Conservation (phyloP, 2,113 vertebrate species). For the Megaleporinus macrocephalus region DNA sequence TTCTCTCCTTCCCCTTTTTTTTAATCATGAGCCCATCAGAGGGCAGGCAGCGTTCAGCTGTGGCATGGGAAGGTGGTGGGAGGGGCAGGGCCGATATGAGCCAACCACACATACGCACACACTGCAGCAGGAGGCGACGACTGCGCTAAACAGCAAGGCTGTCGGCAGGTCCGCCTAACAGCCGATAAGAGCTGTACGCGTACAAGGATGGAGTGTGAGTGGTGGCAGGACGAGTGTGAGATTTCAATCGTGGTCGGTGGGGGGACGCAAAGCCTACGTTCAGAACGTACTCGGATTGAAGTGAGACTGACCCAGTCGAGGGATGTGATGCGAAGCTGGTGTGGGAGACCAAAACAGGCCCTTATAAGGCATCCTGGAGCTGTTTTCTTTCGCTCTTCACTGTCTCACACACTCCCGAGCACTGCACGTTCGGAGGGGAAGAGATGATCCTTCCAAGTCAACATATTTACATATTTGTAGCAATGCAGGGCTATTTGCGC, state of each 20-base stretch:
- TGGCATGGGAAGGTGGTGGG: conserved; percentile 63
- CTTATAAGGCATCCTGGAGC: conserved; percentile 81
- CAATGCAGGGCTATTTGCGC: conserved; percentile 70
- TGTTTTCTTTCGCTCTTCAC: conserved; percentile 75
- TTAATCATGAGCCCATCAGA: conserved; percentile 75
- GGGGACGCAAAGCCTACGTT: conserved; percentile 16
- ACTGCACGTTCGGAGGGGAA: conserved; percentile 68
- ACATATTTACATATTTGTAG: conserved; percentile 85
- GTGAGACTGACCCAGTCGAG: conserved; percentile 71
- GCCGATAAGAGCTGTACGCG: conserved; percentile 29
- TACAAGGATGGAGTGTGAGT: conserved; percentile 3
- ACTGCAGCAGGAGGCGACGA: conserved; percentile 61
- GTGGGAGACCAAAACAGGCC: conserved; percentile 78
- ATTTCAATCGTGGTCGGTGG: conserved; percentile 1
- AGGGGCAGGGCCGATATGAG: conserved; percentile 71
- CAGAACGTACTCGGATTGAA: conserved; percentile 44
- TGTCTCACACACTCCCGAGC: conserved; percentile 70
- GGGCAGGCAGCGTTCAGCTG: conserved; percentile 79
- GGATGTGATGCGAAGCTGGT: conserved; percentile 78
- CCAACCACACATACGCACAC: conserved; percentile 58
- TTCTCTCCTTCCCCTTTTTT: conserved; percentile 68
- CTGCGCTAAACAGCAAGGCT: conserved; percentile 44
- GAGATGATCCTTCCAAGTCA: conserved; percentile 80
- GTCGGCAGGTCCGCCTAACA: conserved; percentile 37
- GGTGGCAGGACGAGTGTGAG: conserved; percentile 25